These are phyloP conservation scores for Nephrotoma flavescens DNA, from an alignment of 2,888 invertebrate genomes.

Conservation along the genomic window DNA sequence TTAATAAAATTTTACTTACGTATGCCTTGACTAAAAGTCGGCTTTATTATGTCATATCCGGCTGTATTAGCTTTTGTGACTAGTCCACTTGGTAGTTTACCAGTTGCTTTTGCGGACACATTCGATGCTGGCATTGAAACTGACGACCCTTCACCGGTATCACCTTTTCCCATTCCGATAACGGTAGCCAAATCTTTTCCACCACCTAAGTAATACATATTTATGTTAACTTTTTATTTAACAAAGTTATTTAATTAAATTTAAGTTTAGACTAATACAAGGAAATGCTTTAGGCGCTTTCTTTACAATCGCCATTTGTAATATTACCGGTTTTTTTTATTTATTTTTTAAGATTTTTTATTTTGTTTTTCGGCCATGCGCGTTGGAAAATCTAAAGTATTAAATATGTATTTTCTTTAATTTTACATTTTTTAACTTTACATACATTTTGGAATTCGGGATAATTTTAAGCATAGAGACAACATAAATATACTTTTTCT, in stretches of 20 bases:
- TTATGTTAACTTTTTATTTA: neutral
- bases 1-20: neutral
- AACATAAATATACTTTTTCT: neutral
- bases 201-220: constrained; percentile 43
- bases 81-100: constrained; percentile 32
- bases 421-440: neutral
- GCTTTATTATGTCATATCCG: constrained; percentile 40
- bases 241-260: constrained; percentile 7
- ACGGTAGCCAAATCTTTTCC: constrained; percentile 78
- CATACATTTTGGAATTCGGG: neutral
- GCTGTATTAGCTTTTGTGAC: constrained; percentile 34
- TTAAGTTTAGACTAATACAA: neutral
- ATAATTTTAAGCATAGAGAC: neutral
- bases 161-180: constrained; percentile 43
- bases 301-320: neutral
- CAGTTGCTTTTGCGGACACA: constrained; percentile 10
- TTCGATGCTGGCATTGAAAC: constrained; percentile 9
- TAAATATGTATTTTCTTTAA: neutral
- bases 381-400: neutral
- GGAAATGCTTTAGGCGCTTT: constrained; percentile 1
- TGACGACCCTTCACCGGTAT: constrained; percentile 12
- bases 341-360: neutral
- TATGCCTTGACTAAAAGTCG: constrained; percentile 10
- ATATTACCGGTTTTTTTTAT: constrained; percentile 1
- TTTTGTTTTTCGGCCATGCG: neutral